phyloP scores from a whole-genome alignment of 2,888 invertebrate species.

The Synergus umbraculus region DNA sequence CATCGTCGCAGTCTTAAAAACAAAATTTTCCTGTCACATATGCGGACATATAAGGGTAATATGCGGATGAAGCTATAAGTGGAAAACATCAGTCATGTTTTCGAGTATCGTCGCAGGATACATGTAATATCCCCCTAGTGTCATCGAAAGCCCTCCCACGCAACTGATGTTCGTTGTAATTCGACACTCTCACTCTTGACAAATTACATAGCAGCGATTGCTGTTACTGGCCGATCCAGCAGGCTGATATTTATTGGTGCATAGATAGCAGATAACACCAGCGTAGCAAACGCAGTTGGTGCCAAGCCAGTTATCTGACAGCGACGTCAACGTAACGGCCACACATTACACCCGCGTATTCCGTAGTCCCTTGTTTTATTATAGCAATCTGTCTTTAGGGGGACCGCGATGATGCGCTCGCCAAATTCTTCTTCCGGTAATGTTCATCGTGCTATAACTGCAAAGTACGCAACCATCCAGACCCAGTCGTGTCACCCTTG shows the following conservation, averaged over 20 bases:
- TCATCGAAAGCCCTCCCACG: conserved; percentile 4
- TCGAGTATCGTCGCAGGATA: not conserved
- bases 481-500: not conserved
- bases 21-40: not conserved
- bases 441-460: conserved; percentile 52
- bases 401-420: conserved; percentile 60
- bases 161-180: conserved; percentile 25
- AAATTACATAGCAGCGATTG: conserved; percentile 52
- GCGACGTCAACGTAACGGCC: conserved; percentile 66
- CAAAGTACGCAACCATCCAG: conserved; percentile 43
- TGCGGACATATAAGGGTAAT: not conserved
- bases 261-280: conserved; percentile 65
- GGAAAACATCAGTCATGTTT: conserved; percentile 11
- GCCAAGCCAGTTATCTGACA: conserved; percentile 68
- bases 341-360: conserved; percentile 63
- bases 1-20: not conserved
- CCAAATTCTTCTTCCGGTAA: conserved; percentile 59
- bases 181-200: conserved; percentile 48
- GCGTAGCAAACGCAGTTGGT: conserved; percentile 62
- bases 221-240: conserved; percentile 50
- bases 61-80: not conserved
- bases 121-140: conserved; percentile 18
- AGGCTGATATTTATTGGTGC: conserved; percentile 64
- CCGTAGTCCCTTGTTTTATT: conserved; percentile 65
- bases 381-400: conserved; percentile 64